Conservation (phyloP, 2,113 vertebrate genomes). For the Gambusia holbrooki region DNA sequence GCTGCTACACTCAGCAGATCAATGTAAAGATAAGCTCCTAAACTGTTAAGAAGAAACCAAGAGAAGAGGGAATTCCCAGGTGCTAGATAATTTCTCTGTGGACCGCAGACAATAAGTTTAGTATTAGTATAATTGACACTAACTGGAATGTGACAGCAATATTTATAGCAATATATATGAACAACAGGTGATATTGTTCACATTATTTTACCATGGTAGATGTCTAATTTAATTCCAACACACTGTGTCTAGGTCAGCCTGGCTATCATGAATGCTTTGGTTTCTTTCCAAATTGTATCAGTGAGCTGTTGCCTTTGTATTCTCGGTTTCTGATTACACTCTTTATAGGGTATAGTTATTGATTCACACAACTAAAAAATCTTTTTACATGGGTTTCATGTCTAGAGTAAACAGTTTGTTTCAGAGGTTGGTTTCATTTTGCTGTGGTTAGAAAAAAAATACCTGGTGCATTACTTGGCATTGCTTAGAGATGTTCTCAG, state of each 20-base stretch:
- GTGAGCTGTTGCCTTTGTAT: neutral
- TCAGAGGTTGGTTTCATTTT: neutral
- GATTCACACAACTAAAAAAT: neutral
- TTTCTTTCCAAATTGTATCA: neutral
- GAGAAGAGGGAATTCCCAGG: constrained; percentile 47
- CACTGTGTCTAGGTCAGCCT: too few relatives aligned
- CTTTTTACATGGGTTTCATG: neutral
- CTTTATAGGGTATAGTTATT: neutral
- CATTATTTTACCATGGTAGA: neutral
- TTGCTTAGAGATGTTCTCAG: too few relatives aligned
- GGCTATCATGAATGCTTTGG: neutral
- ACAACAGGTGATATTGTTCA: neutral
- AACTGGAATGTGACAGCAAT: neutral
- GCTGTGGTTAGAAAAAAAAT: too few relatives aligned
- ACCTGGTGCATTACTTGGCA: too few relatives aligned
- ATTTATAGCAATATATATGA: neutral
- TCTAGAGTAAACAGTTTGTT: neutral
- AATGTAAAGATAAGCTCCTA: neutral
- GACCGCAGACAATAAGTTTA: neutral
- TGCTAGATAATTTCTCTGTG: neutral
- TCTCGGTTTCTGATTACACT: neutral
- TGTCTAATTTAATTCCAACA: neutral
- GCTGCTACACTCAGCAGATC: neutral
- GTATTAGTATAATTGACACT: constrained; percentile 6
- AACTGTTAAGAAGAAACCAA: constrained; percentile 3